Evolutionary conservation across 2,113 vertebrate genomes (phyloP).

Genomic region (Loxodonta africana): DNA sequence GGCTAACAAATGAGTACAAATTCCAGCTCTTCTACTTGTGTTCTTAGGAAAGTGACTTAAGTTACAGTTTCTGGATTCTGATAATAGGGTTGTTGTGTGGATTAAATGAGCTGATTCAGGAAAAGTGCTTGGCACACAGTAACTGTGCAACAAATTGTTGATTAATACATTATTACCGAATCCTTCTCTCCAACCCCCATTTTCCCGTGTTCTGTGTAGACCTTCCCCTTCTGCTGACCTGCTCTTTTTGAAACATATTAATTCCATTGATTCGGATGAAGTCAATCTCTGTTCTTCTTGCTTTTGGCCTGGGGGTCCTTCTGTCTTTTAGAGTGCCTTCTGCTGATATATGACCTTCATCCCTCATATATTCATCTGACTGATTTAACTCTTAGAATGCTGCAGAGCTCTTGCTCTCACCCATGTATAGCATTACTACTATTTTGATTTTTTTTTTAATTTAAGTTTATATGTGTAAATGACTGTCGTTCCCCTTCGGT

Average conservation of each 20-base stretch:
- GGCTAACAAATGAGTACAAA: not conserved
- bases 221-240: not conserved
- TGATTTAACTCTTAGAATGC: slow-evolving; percentile 64
- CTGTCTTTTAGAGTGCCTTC: slow-evolving; percentile 18
- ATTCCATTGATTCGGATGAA: not conserved
- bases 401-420: not conserved
- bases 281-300: not conserved
- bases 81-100: not conserved
- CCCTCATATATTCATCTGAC: not conserved
- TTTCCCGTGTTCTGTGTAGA: not conserved
- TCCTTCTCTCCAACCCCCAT: not conserved
- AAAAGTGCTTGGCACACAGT: not conserved
- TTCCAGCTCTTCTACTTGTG: not conserved
- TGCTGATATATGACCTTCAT: not conserved
- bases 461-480: slow-evolving; percentile 46
- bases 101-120: slow-evolving; percentile 39
- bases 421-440: not conserved
- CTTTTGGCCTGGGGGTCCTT: not conserved
- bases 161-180: not conserved
- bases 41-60: slow-evolving; percentile 49
- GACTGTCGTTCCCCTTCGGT: not conserved
- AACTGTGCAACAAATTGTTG: slow-evolving; percentile 30
- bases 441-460: slow-evolving; percentile 18
- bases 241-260: slow-evolving; percentile 22
- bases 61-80: not conserved